A percentile compares a stretch with the other conserved stretches of the same genome.
Evolutionary conservation across 2,113 vertebrate species (phyloP).

Genomic region (Triplophysa tibetana): DNA sequence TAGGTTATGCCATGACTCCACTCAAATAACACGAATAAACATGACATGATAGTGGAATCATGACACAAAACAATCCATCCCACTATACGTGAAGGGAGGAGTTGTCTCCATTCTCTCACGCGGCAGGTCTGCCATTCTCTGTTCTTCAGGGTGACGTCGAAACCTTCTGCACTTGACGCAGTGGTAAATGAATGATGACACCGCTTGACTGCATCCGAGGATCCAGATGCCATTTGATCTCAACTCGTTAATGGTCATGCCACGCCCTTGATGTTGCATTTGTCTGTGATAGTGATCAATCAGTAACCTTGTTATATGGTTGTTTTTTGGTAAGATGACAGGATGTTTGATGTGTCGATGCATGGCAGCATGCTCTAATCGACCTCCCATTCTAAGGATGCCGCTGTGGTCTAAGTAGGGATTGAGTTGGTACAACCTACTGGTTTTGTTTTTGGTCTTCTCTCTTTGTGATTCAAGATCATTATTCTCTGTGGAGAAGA

Average conservation of each 20-base stretch:
- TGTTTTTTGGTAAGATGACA: background rate
- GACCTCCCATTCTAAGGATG: too few species aligned
- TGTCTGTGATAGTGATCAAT: conserved; percentile 33
- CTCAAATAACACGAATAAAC: too few species aligned
- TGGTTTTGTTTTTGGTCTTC: background rate
- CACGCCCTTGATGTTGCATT: conserved; percentile 36
- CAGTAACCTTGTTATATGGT: background rate
- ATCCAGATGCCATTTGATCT: conserved; percentile 15
- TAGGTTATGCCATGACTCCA: too few species aligned
- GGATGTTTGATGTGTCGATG: conserved; percentile 3
- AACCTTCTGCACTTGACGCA: conserved; percentile 3
- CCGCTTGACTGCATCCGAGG: conserved; percentile 19
- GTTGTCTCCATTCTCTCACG: conserved; percentile 3
- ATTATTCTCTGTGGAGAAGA: background rate
- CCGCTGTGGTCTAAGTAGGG: too few species aligned
- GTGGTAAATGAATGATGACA: conserved; percentile 25
- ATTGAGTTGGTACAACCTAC: background rate
- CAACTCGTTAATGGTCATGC: conserved; percentile 12
- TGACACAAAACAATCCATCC: too few species aligned
- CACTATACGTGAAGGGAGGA: too few species aligned
- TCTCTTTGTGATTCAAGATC: too few species aligned
- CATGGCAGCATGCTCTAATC: too few species aligned
- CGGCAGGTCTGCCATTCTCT: conserved; percentile 13
- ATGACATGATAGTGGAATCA: too few species aligned
- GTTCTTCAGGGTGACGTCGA: background rate